Conservation (phyloP, 2,113 vertebrate genomes). For the Oncorhynchus clarkii region DNA sequence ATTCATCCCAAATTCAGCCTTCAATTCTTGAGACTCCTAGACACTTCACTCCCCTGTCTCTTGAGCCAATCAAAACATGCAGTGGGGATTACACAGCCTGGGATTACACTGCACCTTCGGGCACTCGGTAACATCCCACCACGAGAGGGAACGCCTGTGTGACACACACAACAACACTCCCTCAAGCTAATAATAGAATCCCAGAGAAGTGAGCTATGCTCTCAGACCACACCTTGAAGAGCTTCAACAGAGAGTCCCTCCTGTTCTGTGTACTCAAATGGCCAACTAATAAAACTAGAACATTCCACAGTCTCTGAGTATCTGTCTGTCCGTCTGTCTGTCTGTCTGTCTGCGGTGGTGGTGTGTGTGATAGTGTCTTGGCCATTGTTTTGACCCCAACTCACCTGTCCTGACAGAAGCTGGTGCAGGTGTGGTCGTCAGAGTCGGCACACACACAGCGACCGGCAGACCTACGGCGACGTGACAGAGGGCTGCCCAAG, state of each 20-base stretch:
- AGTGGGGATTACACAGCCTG: conserved; percentile 7
- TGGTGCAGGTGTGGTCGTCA: conserved; percentile 75
- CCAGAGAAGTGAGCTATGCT: conserved; percentile 8
- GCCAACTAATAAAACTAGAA: too few species aligned
- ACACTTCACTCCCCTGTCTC: conserved; percentile 10
- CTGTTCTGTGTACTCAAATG: not conserved
- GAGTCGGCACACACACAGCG: conserved; percentile 80
- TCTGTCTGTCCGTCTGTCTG: too few species aligned
- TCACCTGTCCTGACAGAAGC: conserved; percentile 79
- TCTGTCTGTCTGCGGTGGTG: not conserved
- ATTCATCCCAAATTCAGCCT: conserved; percentile 15
- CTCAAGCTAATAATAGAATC: conserved; percentile 38
- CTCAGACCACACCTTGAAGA: conserved; percentile 9
- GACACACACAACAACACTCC: conserved; percentile 1
- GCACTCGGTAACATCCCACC: not conserved
- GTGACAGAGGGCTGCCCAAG: conserved; percentile 78
- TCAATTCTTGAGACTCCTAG: conserved; percentile 24
- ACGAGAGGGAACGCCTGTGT: too few species aligned
- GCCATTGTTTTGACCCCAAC: not conserved
- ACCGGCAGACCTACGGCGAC: conserved; percentile 75
- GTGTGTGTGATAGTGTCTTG: accelerated
- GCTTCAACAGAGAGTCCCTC: too few species aligned
- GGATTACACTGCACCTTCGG: conserved; percentile 29
- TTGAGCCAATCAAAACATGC: conserved; percentile 14
- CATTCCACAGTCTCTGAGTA: too few species aligned